Base-by-base conservation (phyloP, 2,113 vertebrate species). In the Athene noctua region DNA sequence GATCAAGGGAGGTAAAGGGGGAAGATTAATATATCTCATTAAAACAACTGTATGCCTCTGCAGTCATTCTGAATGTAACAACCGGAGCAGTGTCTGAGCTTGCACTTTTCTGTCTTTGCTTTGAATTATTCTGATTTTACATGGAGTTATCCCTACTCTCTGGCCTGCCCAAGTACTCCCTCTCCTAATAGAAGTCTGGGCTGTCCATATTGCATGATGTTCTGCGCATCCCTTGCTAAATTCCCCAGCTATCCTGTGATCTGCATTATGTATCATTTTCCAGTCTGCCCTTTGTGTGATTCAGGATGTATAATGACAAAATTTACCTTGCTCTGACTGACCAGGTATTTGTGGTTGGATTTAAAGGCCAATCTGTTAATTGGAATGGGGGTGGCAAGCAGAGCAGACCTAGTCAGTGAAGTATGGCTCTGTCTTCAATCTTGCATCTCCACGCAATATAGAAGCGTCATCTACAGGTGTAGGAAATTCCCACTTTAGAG, bases 21-120 rank as follows among this genome's bases (percentile, higher is more conserved):
- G n/a, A 89, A 75, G 93, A 73, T 79, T 88, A 77, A 80, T 96
- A 55, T 52, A 34, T 44, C 72, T 92, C 72, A 89, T 84, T 91
- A 88, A 89, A 95, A 84, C 16, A 78, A 55, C 9, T 51, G 23
- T 32, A 26, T 61, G 32, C 40, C 70, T 92, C 57, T 68, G 51
- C 86, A 84, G 51, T 75, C 44, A 67, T 20, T 59, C 61, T 30
- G 80, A 92, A 15, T 29, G 23, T 13, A 81, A 57, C 47, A 59
- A 47, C 21, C 72, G 72, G 57, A 84, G 21, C 55, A 44, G 26
- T 30, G 7, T 51, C 47, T 81, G 65, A 79, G 78, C 21, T 68
- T 82, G 20, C 18, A 44, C 38, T 87, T 46, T 44, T 86, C 42
- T 74, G 12, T 34, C 61, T 74, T 86, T 92, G 52, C 13, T 78